These are phyloP conservation scores for Leptinotarsa peninsularis DNA, from an alignment of 2,888 invertebrate species.

Conservation along the genomic window DNA sequence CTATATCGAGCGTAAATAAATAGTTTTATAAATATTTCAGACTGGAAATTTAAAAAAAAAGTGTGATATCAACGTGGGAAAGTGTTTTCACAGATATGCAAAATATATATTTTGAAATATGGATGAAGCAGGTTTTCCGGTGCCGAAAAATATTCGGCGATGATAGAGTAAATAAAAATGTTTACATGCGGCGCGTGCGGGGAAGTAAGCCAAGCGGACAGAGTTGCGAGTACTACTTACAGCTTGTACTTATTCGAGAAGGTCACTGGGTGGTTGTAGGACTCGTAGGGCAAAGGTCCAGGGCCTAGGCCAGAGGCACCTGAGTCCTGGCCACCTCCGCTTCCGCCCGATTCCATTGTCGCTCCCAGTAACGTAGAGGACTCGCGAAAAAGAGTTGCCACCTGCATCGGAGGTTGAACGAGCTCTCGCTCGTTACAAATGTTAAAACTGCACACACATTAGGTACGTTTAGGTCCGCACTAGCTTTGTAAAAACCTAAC, in stretches of 20 bases:
- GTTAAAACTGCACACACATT: slow-evolving; percentile 56
- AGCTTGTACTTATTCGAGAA: slow-evolving; percentile 66
- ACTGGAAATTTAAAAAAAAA: slow-evolving; percentile 33
- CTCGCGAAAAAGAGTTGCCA: slow-evolving; percentile 77
- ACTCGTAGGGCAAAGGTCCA: slow-evolving; percentile 61
- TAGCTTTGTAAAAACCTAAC: slow-evolving; percentile 64
- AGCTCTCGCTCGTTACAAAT: slow-evolving; percentile 58
- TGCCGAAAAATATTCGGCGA: slow-evolving; percentile 32
- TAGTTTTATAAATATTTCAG: slow-evolving; percentile 39
- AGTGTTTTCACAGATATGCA: slow-evolving; percentile 30
- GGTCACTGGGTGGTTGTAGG: slow-evolving; percentile 64
- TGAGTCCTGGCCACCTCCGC: slow-evolving; percentile 64
- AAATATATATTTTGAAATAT: slow-evolving; percentile 40
- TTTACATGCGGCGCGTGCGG: slow-evolving; percentile 56
- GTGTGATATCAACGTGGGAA: slow-evolving; percentile 29
- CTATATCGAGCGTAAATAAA: slow-evolving; percentile 47
- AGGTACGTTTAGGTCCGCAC: slow-evolving; percentile 57
- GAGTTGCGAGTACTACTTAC: slow-evolving; percentile 60
- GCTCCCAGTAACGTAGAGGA: slow-evolving; percentile 76
- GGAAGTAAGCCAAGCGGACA: slow-evolving; percentile 47
- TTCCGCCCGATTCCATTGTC: slow-evolving; percentile 71
- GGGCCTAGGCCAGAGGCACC: slow-evolving; percentile 59
- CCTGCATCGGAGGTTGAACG: slow-evolving; percentile 71
- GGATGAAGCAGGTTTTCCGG: slow-evolving; percentile 22
- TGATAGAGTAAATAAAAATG: slow-evolving; percentile 50